phyloP scores from a whole-genome alignment of 2,113 vertebrate species.

The Motacilla alba region DNA sequence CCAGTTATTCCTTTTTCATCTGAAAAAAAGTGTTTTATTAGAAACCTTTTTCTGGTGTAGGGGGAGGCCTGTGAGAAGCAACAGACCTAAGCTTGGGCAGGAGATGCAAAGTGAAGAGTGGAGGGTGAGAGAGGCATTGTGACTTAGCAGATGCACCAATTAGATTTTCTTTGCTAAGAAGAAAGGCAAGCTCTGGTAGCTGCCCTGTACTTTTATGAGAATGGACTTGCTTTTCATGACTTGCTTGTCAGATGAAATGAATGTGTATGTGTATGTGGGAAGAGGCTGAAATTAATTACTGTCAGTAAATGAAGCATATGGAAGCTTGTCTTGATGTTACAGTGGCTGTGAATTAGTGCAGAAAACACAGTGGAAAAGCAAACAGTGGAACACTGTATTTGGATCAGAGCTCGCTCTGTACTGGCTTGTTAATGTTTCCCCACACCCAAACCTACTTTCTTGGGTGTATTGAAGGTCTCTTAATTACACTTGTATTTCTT shows the following conservation, averaged over 20 bases:
- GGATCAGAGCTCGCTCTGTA: neutral
- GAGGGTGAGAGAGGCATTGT: neutral
- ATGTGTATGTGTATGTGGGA: neutral
- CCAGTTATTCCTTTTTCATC: neutral
- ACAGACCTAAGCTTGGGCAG: neutral
- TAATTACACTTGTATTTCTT: neutral
- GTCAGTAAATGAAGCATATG: constrained; percentile 71
- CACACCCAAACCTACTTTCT: neutral
- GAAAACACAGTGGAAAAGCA: constrained; percentile 59
- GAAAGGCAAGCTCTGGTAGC: neutral
- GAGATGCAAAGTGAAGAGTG: neutral
- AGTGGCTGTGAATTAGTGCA: constrained; percentile 71
- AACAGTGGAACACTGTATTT: neutral
- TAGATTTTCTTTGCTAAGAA: neutral
- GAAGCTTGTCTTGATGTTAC: constrained; percentile 54
- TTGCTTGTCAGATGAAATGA: constrained; percentile 63
- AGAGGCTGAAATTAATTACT: constrained; percentile 70
- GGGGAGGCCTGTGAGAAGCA: neutral
- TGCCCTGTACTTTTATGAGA: constrained; percentile 20
- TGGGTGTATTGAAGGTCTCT: neutral
- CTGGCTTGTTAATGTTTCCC: neutral
- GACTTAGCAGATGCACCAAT: neutral
- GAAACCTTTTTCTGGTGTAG: neutral
- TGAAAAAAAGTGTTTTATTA: neutral
- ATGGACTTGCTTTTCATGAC: constrained; percentile 2